Conservation (phyloP, 1,140 invertebrate genomes). For the Ips typographus region DNA sequence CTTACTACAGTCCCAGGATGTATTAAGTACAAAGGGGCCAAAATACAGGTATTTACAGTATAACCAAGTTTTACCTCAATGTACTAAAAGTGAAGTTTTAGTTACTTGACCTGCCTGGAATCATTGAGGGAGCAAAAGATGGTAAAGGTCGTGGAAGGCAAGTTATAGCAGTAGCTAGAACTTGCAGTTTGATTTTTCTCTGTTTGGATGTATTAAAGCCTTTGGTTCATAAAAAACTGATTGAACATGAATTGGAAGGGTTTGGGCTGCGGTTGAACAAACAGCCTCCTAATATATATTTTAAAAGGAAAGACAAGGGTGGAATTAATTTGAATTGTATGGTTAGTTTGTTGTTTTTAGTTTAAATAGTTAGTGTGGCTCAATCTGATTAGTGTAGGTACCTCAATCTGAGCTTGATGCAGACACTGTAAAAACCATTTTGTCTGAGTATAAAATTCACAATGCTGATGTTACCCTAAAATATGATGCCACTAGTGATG, state of each 20-base stretch:
- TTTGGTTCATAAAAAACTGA: constrained; percentile 90
- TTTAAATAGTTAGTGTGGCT: background rate
- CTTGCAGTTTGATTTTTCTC: constrained; percentile 97
- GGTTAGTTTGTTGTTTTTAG: constrained; percentile 57
- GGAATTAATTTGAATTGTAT: constrained; percentile 88
- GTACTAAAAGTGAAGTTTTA: constrained; percentile 16
- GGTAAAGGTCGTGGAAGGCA: constrained; percentile 97
- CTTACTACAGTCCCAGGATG: constrained; percentile 99
- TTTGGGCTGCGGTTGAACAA: constrained; percentile 97
- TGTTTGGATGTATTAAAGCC: constrained; percentile 98
- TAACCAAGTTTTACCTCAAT: background rate
- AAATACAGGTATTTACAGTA: constrained; percentile 78
- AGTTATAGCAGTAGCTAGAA: constrained; percentile 98
- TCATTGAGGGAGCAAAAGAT: constrained; percentile 99
- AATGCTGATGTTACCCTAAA: constrained; percentile 96
- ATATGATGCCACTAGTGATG: constrained; percentile 96
- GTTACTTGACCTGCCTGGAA: constrained; percentile 97
- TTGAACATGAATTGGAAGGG: constrained; percentile 98
- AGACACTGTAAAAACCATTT: constrained; percentile 94
- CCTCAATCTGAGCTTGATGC: constrained; percentile 92
- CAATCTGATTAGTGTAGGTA: constrained; percentile 57
- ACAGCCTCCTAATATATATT: constrained; percentile 95
- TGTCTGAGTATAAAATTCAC: constrained; percentile 97
- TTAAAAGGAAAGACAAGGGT: constrained; percentile 97
- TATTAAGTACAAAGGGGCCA: constrained; percentile 99